Percentiles rank a stretch among this genome's conserved stretches.
Evolutionary conservation across 2,797 vertebrate genomes (phyloP).

Genomic region (Coreius guichenoti): DNA sequence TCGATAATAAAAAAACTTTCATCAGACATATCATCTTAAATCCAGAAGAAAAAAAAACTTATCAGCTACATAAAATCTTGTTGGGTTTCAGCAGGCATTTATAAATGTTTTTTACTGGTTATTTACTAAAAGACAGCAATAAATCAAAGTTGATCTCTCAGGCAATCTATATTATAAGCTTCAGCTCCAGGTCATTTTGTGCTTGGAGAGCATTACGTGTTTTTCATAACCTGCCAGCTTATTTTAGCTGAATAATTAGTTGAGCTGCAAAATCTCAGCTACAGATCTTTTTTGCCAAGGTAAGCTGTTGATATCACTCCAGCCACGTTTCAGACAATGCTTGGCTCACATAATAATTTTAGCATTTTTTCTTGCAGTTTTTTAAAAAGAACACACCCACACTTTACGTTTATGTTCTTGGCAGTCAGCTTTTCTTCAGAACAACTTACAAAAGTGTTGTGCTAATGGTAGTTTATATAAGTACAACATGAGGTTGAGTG

Average conservation of each 20-base stretch:
- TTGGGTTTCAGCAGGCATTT: not conserved
- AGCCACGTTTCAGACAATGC: constrained; percentile 20
- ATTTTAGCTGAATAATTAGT: constrained; percentile 19
- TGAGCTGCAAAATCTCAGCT: not conserved
- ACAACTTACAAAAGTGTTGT: not conserved
- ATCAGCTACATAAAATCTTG: not conserved
- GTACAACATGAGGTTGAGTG: not conserved
- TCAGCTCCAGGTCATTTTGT: constrained; percentile 4
- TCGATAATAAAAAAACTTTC: not conserved
- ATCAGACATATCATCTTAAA: not conserved
- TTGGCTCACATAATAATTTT: constrained; percentile 1
- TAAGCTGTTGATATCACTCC: constrained; percentile 35
- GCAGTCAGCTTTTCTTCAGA: not conserved
- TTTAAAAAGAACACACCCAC: constrained; percentile 37
- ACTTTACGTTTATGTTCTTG: constrained; percentile 7
- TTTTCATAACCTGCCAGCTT: not conserved
- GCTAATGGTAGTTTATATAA: constrained; percentile 2
- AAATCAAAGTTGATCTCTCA: not conserved
- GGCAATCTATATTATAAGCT: constrained; percentile 7
- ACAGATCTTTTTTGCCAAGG: constrained; percentile 24
- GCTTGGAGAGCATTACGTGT: not conserved
- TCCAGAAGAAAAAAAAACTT: not conserved
- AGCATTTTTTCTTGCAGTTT: not conserved
- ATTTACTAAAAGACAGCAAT: not conserved
- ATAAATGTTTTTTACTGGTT: not conserved